These are phyloP conservation scores for Lissocephala sabroskyi DNA, from an alignment of 2,888 invertebrate genomes.

Conservation along the genomic window DNA sequence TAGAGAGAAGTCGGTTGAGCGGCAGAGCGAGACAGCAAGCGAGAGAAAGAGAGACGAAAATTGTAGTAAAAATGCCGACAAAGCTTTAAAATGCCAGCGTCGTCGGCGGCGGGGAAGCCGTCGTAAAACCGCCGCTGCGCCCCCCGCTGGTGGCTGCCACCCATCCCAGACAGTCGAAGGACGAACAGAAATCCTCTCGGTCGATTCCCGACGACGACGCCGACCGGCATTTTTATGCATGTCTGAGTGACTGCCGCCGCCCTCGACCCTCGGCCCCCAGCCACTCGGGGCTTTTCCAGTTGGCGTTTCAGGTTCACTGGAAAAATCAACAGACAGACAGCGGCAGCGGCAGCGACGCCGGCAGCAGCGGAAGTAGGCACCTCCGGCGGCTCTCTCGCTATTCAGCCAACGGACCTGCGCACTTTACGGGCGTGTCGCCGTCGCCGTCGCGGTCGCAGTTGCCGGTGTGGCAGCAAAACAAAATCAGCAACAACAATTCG, in stretches of 20 bases:
- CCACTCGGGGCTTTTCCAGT: no score
- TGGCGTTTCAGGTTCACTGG: slow-evolving; percentile 58
- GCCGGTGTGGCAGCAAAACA: slow-evolving; percentile 15
- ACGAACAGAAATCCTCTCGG: slow-evolving; percentile 21
- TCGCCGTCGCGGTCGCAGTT: slow-evolving; percentile 40
- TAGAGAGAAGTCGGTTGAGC: neutral
- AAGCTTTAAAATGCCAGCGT: slow-evolving; percentile 28
- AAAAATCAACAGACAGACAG: slow-evolving; percentile 12
- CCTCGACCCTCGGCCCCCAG: no score
- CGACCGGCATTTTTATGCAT: slow-evolving; percentile 65
- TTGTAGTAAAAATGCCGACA: slow-evolving; percentile 7
- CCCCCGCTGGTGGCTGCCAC: slow-evolving; percentile 23
- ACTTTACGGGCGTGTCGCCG: slow-evolving; percentile 59
- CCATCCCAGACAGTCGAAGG: slow-evolving; percentile 38
- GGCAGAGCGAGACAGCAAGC: neutral
- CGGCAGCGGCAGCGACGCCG: neutral
- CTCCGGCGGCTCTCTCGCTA: slow-evolving; percentile 14
- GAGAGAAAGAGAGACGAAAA: neutral
- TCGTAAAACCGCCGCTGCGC: neutral
- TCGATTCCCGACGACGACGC: slow-evolving; percentile 42
- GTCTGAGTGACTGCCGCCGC: slow-evolving; percentile 40
- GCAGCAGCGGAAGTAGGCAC: neutral
- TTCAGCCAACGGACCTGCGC: slow-evolving; percentile 40
- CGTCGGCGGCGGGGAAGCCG: slow-evolving; percentile 20
- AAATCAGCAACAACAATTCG: slow-evolving; percentile 13